Percentiles rank a stretch among this genome's conserved stretches.
These are phyloP conservation scores for Calephelis perditalis DNA, from an alignment of 2,888 invertebrate species.

Conservation along the genomic window DNA sequence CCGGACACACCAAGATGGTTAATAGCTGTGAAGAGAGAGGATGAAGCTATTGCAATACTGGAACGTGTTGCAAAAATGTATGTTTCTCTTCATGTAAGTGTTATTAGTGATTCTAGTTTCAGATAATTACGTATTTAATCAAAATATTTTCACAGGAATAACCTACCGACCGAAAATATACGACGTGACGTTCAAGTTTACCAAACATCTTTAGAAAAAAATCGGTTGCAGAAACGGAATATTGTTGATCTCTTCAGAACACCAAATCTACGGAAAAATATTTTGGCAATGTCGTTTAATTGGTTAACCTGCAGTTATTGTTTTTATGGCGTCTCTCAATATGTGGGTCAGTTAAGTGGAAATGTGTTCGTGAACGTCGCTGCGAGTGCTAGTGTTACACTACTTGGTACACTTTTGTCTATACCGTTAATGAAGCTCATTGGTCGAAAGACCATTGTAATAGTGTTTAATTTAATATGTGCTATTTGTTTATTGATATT, in stretches of 20 bases:
- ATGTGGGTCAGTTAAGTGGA: slow-evolving; percentile 87
- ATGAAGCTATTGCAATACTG: slow-evolving; percentile 80
- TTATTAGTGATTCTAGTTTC: no score
- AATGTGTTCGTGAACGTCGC: slow-evolving; percentile 90
- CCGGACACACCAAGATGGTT: slow-evolving; percentile 91
- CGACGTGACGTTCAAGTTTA: slow-evolving; percentile 55
- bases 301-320: slow-evolving; percentile 89
- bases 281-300: slow-evolving; percentile 83
- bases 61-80: slow-evolving; percentile 80
- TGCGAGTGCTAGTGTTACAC: slow-evolving; percentile 82
- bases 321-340: slow-evolving; percentile 89
- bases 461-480: slow-evolving; percentile 80
- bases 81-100: slow-evolving; percentile 32
- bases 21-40: slow-evolving; percentile 82
- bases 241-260: slow-evolving; percentile 84
- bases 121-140: not conserved
- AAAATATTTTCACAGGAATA: slow-evolving; percentile 55
- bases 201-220: slow-evolving; percentile 44
- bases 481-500: slow-evolving; percentile 80
- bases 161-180: slow-evolving; percentile 64
- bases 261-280: slow-evolving; percentile 83
- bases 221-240: slow-evolving; percentile 67
- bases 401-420: slow-evolving; percentile 78
- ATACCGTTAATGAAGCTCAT: slow-evolving; percentile 81
- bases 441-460: slow-evolving; percentile 82